Base-by-base conservation (phyloP, 2,888 invertebrate species). In the Lasius platythorax region DNA sequence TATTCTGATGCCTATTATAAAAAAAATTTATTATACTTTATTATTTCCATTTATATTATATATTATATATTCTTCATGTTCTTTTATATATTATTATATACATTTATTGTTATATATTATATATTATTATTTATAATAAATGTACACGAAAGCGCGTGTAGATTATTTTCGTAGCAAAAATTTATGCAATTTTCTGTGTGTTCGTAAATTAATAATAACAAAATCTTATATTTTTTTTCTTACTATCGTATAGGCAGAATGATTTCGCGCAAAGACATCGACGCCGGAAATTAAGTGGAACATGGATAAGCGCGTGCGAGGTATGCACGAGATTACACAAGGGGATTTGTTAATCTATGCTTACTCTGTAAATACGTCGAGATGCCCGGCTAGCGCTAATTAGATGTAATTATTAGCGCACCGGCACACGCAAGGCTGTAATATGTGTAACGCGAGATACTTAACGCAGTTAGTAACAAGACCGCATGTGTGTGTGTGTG, bases 321-420 rank as follows among this genome's bases (percentile, higher is more conserved):
- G 18, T 53, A 78, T 2, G 18, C n/a, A 40, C 56, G n/a, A 43
- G 33, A 23, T 37, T 8, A 30, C 23, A 28, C 37, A 37, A 37
- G 33, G 46, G 40, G 5, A 33, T 70, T 70, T 53, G 73, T 73
- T 81, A 79, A 72, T 79, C 72, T 61, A 15, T 43, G 73, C 61
- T 72, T 73, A 81, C 6, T 61, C 23, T 79, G 82, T 78, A 61
- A 67, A 67, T 83, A 73, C n/a, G 58, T 85, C 81, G 37, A 61
- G 74, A 58, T 30, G 53, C 30, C 18, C 73, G 64, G 50, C 15
- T 68, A 84, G 85, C 87, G 88, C 90, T 90, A 90, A 79, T 86
- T 90, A 90, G 88, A 72, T 86, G 76, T 87, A 86, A 89, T 88
- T 89, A 89, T 83, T 83, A 82, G 37, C 64, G 82, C 70, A 61